phyloP scores from a whole-genome alignment of 2,797 vertebrate genomes.

The Lacerta agilis region DNA sequence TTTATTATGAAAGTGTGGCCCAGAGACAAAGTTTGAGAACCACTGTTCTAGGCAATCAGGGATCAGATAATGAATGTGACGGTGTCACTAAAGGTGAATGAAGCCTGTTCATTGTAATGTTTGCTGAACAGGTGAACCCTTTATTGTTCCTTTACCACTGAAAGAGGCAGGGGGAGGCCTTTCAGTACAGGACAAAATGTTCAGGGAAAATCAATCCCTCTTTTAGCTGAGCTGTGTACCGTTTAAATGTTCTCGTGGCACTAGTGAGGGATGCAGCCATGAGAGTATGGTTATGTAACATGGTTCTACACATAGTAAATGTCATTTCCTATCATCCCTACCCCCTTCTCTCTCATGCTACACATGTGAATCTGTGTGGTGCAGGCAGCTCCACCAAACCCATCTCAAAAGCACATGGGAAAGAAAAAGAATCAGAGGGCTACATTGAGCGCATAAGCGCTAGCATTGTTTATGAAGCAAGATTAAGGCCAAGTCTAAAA shows the following conservation, averaged over 20 bases:
- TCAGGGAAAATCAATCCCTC: neutral
- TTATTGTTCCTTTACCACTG: neutral
- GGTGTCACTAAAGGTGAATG: neutral
- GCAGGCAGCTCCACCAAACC: neutral
- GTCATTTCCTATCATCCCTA: neutral
- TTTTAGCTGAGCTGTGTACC: neutral
- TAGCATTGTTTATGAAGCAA: slow-evolving; percentile 15
- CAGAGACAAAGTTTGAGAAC: too few relatives aligned
- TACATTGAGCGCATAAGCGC: rapidly evolving
- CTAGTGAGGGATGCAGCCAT: neutral
- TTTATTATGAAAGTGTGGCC: too few relatives aligned
- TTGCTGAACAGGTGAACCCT: neutral
- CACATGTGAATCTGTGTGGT: neutral
- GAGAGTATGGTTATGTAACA: slow-evolving; percentile 14
- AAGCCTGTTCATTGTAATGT: neutral
- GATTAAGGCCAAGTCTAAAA: slow-evolving; percentile 3
- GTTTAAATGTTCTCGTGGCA: neutral
- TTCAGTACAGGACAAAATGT: neutral
- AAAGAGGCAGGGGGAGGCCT: neutral
- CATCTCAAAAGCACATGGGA: neutral
- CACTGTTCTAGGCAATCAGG: neutral
- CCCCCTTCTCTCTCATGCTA: neutral
- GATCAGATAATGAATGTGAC: neutral
- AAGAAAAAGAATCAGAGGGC: slow-evolving; percentile 8
- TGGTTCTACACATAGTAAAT: neutral